Conservation (phyloP, 1,140 invertebrate species). For the Diuraphis noxia region DNA sequence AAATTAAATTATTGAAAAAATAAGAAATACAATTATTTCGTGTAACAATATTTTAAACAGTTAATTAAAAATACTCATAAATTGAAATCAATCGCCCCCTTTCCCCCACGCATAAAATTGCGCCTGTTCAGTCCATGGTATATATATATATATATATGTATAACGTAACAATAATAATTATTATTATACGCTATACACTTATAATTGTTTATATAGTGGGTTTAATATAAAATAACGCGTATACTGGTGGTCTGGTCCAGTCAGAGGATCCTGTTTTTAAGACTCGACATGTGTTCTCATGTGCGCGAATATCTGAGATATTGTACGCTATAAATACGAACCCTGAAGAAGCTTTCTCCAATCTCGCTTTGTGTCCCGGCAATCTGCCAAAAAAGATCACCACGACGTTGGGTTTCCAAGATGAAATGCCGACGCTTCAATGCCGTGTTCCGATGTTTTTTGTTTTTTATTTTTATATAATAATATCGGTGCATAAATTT, state of each 20-base stretch:
- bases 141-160: not conserved
- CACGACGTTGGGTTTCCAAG: not conserved
- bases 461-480: not conserved
- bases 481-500: not conserved
- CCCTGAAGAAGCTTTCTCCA: not conserved
- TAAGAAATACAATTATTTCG: not conserved
- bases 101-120: not conserved
- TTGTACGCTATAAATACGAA: slow-evolving; percentile 22
- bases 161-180: not conserved
- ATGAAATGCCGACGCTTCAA: not conserved
- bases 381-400: slow-evolving; percentile 28
- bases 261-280: slow-evolving; percentile 21
- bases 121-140: not conserved
- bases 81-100: not conserved
- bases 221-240: not conserved
- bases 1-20: not conserved
- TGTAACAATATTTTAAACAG: not conserved
- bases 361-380: not conserved
- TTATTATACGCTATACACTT: not conserved
- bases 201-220: not conserved
- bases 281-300: slow-evolving; percentile 19
- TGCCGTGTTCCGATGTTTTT: not conserved
- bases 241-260: not conserved
- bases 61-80: not conserved
- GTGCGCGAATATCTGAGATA: slow-evolving; percentile 34